Base-by-base conservation (phyloP, 2,797 vertebrate species). In the Poecile montanus region DNA sequence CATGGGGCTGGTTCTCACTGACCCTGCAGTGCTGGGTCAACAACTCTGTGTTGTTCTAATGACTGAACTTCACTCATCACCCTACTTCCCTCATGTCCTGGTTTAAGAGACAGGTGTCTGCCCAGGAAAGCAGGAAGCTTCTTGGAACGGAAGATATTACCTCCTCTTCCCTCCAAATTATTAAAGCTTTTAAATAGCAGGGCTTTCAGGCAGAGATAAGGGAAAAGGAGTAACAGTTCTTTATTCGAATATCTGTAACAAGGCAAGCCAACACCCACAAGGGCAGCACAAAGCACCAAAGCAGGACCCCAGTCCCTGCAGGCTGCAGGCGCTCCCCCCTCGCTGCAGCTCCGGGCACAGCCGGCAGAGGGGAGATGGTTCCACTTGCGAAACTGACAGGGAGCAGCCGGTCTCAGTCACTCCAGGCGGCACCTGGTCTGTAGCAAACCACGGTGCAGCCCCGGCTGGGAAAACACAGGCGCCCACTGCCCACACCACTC, bases 291-390 rank as follows among this genome's bases (percentile, higher is more conserved):
- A 40, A 40, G 38, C 38, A 40, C 38, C 38, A 40, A 40, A 40
- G 38, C 13, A 40, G 38, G 38, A 40, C 38, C 38, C 38, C 38
- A 40, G 38, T 13, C 38, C 38, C 38, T 40, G 38, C 38, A 40
- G 38, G 38, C 38, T 40, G 38, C 38, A 0, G 32, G 10, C 10
- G 1, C 9, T 3, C 23, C 38, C 7, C 57, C 21, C 27, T 14
- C 0, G 3, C 9, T 15, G 67, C 57, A 54, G 67, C 32, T 45
- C 11, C 3, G 1, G 3, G 7, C 32, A 6, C 5, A 1, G 38
- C 48, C 18, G 16, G 16, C 4, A 2, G 11, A 4, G 19, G 29
- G 36, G 36, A 23, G 5, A 30, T 16, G 54, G 58, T 7, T 44
- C 45, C 45, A 25, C 20, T 42, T 30, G 20, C 3, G 10, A 51